Conservation (phyloP, 1,140 invertebrate species). For the Mya arenaria region DNA sequence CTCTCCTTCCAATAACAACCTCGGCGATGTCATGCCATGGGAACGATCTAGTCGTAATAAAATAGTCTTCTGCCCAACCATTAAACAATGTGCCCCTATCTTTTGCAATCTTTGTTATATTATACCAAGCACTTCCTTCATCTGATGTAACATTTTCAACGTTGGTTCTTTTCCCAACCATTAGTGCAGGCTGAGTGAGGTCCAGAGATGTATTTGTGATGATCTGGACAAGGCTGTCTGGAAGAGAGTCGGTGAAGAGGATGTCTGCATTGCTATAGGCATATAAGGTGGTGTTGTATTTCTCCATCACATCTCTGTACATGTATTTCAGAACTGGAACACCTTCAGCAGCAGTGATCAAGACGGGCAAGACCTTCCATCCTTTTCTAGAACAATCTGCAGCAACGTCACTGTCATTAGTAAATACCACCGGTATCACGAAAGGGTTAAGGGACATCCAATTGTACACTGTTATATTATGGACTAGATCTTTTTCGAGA, state of each 20-base stretch:
- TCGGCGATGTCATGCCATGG: constrained; percentile 64
- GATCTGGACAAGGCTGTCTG: constrained; percentile 47
- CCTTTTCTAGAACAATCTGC: constrained; percentile 9
- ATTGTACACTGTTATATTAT: constrained; percentile 58
- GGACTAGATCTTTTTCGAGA: constrained; percentile 24
- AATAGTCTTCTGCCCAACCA: constrained; percentile 64
- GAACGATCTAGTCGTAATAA: constrained; percentile 57
- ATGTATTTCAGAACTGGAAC: constrained; percentile 60
- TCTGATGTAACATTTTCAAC: constrained; percentile 48
- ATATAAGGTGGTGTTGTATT: constrained; percentile 52
- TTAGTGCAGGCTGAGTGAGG: constrained; percentile 23
- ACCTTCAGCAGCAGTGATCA: constrained; percentile 11
- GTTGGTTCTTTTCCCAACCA: constrained; percentile 55
- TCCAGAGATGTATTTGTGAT: not conserved
- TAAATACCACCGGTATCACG: constrained; percentile 53
- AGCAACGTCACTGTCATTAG: constrained; percentile 6
- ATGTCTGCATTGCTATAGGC: constrained; percentile 61
- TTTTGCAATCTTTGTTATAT: constrained; percentile 21
- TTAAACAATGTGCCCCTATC: constrained; percentile 49
- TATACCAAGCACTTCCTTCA: constrained; percentile 47
- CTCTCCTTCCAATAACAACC: constrained; percentile 62
- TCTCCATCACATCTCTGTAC: constrained; percentile 50
- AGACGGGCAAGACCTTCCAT: constrained; percentile 49
- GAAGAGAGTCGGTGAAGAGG: constrained; percentile 51
- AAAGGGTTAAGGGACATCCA: constrained; percentile 53